Evolutionary conservation across 1,140 invertebrate genomes (phyloP), one percentile per base, ranked within the genome.

Genomic region (Drosophila arawakana): DNA sequence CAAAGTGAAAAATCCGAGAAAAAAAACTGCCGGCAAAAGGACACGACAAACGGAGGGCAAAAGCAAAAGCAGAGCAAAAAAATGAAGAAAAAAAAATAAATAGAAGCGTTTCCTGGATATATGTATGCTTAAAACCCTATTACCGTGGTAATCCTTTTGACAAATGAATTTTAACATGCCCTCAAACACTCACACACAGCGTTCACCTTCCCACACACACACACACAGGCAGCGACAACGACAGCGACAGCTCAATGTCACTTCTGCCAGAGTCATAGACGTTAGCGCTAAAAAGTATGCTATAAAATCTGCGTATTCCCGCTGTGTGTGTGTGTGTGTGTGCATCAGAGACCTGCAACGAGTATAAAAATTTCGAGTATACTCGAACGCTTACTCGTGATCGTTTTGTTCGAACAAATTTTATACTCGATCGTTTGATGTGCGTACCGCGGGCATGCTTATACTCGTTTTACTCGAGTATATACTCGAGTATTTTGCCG

Each of bases 101-200:
- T 11, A 30, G 9, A 50, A 50, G n/a, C 9, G 49, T 86, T 76
- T 79, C 72, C 76, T 44, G 65, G 65, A 88, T 80, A 37, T 55
- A 39, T 39, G 37, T 62, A 82, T 82, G 74, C 75, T 81, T 85
- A 81, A 89, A 91, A 81, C 86, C 86, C 80, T 90, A 90, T 90
- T 90, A 90, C 86, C 80, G 73, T 90, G 88, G 86, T 90, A 90
- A 90, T 90, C 86, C 82, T 78, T 90, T 86, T 90, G 88, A 90
- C 86, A 90, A 90, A 91, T 91, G 88, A 91, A 84, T 91, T 91
- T 91, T 82, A 88, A 79, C 84, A 79, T 73, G 73, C 66, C 47
- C 69, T 46, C 69, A 67, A 67, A 63, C 43, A 80, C 58, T 59
- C 54, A 49, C 47, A 60, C 41, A 70, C n/a, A 62, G 62, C 30